phyloP scores from a whole-genome alignment of 1,140 invertebrate genomes.

The Muscidifurax raptorellus region DNA sequence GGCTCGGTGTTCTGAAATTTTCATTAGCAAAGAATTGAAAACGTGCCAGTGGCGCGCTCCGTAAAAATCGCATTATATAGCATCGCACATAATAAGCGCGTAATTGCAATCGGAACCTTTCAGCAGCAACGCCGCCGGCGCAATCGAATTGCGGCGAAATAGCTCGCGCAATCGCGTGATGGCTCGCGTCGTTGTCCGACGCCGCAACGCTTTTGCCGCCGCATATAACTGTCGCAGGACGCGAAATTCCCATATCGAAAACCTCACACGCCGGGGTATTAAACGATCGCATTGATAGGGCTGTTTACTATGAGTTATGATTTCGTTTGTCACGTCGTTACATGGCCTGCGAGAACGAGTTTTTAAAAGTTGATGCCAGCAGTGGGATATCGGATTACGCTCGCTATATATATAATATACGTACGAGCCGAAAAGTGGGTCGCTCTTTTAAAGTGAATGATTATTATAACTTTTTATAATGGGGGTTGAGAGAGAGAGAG shows the following conservation, averaged over 20 bases:
- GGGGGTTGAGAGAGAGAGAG: no score
- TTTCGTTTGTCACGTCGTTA: no score
- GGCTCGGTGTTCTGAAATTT: background rate
- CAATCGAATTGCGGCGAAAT: conserved; percentile 30
- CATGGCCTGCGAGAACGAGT: no score
- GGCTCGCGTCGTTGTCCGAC: background rate
- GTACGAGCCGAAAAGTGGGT: background rate
- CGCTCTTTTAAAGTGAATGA: background rate
- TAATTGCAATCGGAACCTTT: conserved; percentile 43
- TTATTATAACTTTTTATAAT: background rate
- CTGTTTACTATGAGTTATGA: no score
- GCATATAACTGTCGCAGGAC: conserved; percentile 5
- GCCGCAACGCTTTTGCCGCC: background rate
- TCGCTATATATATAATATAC: no score
- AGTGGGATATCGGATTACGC: no score
- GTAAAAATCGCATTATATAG: conserved; percentile 18
- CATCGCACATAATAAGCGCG: conserved; percentile 13
- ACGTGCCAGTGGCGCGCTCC: no score
- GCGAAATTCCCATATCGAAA: conserved; percentile 1
- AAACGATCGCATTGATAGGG: background rate
- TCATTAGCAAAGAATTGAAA: background rate
- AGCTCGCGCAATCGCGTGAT: background rate
- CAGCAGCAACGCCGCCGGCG: background rate
- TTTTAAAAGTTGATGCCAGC: no score
- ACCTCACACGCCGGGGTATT: background rate